phyloP scores from a whole-genome alignment of 2,888 invertebrate species.

The Ormyrus labotus region DNA sequence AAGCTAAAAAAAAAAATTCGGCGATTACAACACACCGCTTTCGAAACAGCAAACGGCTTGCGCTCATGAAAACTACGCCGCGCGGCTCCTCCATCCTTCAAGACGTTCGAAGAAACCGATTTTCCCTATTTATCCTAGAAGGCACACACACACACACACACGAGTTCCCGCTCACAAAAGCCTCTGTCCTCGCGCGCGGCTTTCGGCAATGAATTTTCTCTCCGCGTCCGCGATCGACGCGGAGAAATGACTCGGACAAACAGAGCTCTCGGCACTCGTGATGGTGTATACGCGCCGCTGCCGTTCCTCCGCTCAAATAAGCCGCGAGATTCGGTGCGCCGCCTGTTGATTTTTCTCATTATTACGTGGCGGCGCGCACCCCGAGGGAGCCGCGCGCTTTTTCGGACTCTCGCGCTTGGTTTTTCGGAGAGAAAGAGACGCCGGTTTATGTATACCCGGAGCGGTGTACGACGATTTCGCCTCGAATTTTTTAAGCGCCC shows the following conservation, averaged over 20 bases:
- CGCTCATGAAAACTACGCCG: too few species aligned
- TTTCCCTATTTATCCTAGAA: conserved; percentile 2
- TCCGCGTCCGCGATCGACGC: conserved; percentile 16
- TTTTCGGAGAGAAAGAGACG: background rate
- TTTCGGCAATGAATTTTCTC: conserved; percentile 41
- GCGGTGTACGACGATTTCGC: too few species aligned
- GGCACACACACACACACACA: too few species aligned
- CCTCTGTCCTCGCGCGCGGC: background rate
- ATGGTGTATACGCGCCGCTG: background rate
- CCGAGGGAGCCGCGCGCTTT: background rate
- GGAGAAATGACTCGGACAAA: conserved; percentile 51
- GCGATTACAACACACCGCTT: too few species aligned
- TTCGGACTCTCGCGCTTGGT: background rate
- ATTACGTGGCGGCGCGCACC: background rate
- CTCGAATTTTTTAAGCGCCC: too few species aligned
- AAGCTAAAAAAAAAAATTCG: too few species aligned
- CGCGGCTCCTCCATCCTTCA: too few species aligned
- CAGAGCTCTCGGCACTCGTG: conserved; percentile 38
- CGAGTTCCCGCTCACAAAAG: too few species aligned
- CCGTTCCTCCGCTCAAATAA: conserved; percentile 39
- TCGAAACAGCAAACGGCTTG: too few species aligned
- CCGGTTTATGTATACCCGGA: too few species aligned
- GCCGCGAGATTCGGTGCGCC: background rate
- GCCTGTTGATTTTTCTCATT: conserved; percentile 54
- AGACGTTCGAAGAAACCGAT: conserved; percentile 1